phyloP scores from a whole-genome alignment of 2,888 invertebrate genomes.

The Agrenia bidenticulata region DNA sequence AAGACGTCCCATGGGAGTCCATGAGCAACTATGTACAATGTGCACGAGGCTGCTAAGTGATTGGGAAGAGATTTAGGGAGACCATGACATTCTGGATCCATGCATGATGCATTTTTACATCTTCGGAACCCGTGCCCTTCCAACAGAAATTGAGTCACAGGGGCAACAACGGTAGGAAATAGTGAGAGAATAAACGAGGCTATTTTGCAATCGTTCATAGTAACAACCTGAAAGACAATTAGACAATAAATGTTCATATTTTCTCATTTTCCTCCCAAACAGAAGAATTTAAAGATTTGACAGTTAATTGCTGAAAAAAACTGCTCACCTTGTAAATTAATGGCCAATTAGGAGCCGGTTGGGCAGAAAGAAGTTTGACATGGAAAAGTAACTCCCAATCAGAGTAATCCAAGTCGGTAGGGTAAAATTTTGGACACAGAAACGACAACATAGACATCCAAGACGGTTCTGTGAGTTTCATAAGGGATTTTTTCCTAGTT shows the following conservation, averaged over 20 bases:
- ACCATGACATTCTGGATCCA: conserved; percentile 49
- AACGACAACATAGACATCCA: conserved; percentile 48
- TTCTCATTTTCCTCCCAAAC: background rate
- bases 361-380: conserved; percentile 44
- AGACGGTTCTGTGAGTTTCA: conserved; percentile 38
- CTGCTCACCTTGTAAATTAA: conserved; percentile 45
- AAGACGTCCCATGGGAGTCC: conserved; percentile 42
- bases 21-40: conserved; percentile 48
- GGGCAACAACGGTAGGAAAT: conserved; percentile 48
- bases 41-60: conserved; percentile 47
- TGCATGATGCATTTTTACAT: conserved; percentile 49
- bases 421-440: conserved; percentile 45
- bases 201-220: conserved; percentile 49
- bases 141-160: conserved; percentile 47
- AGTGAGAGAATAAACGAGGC: conserved; percentile 44
- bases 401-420: conserved; percentile 27
- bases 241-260: background rate
- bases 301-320: too few species aligned
- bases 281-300: background rate
- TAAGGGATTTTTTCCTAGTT: conserved; percentile 31
- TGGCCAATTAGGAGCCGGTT: conserved; percentile 48
- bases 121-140: conserved; percentile 51
- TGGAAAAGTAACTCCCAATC: conserved; percentile 48
- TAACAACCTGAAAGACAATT: conserved; percentile 44
- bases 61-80: conserved; percentile 49